Percentiles rank a stretch among this genome's conserved stretches.
Evolutionary conservation across 2,113 vertebrate species (phyloP).

Genomic region (Cettia cetti): DNA sequence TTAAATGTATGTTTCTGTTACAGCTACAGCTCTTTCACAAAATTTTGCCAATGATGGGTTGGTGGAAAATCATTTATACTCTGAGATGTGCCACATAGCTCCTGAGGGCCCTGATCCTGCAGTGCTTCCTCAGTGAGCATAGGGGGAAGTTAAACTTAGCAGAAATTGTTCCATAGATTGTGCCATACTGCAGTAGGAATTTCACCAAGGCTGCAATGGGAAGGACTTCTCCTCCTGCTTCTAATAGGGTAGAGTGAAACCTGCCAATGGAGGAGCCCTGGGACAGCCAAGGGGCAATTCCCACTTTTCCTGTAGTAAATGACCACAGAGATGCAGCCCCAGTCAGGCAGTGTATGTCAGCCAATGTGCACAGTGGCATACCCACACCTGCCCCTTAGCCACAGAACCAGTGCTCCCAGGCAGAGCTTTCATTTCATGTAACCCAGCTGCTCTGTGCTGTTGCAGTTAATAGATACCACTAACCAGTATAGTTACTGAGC

Average conservation of each 20-base stretch:
- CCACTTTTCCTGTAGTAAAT: not conserved
- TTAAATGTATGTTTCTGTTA: not conserved
- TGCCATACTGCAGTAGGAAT: not conserved
- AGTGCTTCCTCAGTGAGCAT: not conserved
- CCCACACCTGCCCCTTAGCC: accelerated
- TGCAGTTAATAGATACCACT: not conserved
- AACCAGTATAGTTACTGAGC: not conserved
- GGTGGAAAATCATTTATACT: not conserved
- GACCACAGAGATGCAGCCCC: not conserved
- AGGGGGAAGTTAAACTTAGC: not conserved
- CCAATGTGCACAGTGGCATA: not conserved
- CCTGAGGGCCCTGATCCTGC: not conserved
- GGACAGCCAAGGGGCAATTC: not conserved
- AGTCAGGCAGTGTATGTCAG: not conserved
- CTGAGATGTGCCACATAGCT: not conserved
- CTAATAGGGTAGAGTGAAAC: not conserved
- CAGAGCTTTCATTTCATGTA: not conserved
- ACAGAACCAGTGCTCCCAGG: not conserved
- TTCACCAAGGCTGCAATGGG: not conserved
- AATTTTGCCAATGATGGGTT: not conserved
- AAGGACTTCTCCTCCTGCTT: not conserved
- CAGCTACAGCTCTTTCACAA: not conserved
- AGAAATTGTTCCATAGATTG: not conserved
- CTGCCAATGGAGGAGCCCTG: accelerated
- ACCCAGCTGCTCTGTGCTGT: not conserved